Evolutionary conservation across 2,113 vertebrate species (phyloP), one percentile per base, ranked within the genome.

Genomic region (Ursus arctos): DNA sequence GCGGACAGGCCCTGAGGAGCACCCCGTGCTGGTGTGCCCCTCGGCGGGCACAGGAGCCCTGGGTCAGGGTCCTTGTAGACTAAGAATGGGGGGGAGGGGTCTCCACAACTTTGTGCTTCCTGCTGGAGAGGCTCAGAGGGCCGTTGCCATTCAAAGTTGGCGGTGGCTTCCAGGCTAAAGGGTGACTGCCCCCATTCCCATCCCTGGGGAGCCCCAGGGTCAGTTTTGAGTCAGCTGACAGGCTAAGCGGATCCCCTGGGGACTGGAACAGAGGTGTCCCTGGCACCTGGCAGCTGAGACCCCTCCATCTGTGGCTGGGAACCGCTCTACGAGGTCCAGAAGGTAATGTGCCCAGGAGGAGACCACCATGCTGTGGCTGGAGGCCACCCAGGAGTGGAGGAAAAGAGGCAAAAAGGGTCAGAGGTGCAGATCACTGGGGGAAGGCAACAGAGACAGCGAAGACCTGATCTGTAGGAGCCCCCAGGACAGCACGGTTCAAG

Each of bases 251-350:
- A 19, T 55, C n/a, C 19, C 55, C 43, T 47, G 24, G 79, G 83
- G 63, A 19, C 57, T 12, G 9, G 43, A 69, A 51, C 4, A 13
- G 69, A 69, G 51, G 24, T 55, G 22, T 28, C 24, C 65, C 53
- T 79, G 31, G 24, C 8, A 15, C 14, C 63, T n/a, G 22, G 28
- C 18, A 26, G 53, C 77, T 5, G 13, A 76, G 59, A n/a, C 18
- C 79, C 21, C 19, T 10, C 1, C 13, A 4, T 84, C 22, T 6
- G 9, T 63, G 28, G 14, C 63, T 33, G 31, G 53, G 57, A 74
- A 12, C 14, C 11, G 0, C 55, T 31, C 47, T 57, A 43, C 0
- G 0, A 79, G 28, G 7, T 24, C n/a, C 53, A 3, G 24, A 15
- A 77, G n/a, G 13, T 16, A 7, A 4, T 4, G 0, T 19, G 10